Evolutionary conservation across 23 tunicate genomes (phyloP).

Genomic region (Clavelina lepadiformis): DNA sequence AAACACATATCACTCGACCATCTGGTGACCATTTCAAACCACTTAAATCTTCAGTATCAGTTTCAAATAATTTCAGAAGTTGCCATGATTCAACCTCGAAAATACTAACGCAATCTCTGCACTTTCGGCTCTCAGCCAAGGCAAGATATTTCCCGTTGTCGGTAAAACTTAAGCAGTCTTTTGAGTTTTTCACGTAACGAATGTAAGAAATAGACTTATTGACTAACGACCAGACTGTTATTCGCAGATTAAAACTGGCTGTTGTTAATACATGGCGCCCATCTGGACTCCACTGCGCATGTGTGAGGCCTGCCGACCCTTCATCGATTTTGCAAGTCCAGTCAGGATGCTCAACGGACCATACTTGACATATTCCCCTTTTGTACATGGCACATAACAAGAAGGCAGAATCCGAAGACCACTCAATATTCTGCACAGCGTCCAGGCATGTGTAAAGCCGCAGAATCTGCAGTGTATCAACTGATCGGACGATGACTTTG

Average conservation of each 20-base stretch:
- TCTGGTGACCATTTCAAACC: conserved; percentile 91
- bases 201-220: conserved; percentile 93
- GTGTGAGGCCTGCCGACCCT: conserved; percentile 84
- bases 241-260: conserved; percentile 81
- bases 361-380: conserved; percentile 77
- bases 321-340: conserved; percentile 99
- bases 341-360: conserved; percentile 97
- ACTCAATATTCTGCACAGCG: conserved; percentile 66
- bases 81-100: conserved; percentile 91
- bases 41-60: conserved; percentile 81
- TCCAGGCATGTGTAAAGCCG: conserved; percentile 90
- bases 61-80: conserved; percentile 74
- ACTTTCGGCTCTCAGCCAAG: conserved; percentile 79
- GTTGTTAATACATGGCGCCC: conserved; percentile 86
- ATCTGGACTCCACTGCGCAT: conserved; percentile 95
- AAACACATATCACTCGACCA: conserved; percentile 77
- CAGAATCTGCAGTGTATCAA: conserved; percentile 73
- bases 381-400: conserved; percentile 84
- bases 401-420: conserved; percentile 93
- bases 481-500: conserved; percentile 79
- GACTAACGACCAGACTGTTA: conserved; percentile 93
- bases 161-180: conserved; percentile 83
- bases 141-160: conserved; percentile 84
- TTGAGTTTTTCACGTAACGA: conserved; percentile 78
- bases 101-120: conserved; percentile 75